These are phyloP conservation scores for Lapara coniferarum DNA, from an alignment of 2,888 invertebrate species.

Conservation along the genomic window DNA sequence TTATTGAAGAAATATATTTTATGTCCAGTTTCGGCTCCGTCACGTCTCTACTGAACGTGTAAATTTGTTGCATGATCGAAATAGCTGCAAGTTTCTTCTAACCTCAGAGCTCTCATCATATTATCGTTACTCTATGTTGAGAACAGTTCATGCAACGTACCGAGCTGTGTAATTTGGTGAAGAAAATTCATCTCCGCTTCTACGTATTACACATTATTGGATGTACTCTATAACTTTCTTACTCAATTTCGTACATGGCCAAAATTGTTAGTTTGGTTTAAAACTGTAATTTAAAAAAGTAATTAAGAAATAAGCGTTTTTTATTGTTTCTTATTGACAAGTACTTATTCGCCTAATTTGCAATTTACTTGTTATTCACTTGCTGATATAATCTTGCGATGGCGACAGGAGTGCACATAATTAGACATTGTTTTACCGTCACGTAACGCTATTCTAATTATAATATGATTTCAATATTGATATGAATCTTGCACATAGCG, in stretches of 20 bases:
- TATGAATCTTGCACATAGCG: constrained; percentile 11
- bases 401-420: constrained; percentile 9
- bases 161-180: constrained; percentile 7
- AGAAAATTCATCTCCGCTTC: not conserved
- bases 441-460: constrained; percentile 27
- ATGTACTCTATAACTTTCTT: constrained; percentile 6
- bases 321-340: too few species aligned
- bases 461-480: constrained; percentile 1
- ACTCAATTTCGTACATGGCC: not conserved
- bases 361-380: constrained; percentile 5
- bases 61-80: constrained; percentile 16
- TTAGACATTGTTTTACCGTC: constrained; percentile 26
- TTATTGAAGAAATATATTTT: constrained; percentile 49
- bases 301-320: too few species aligned
- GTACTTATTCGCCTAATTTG: not conserved
- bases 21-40: constrained; percentile 43
- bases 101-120: not conserved
- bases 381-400: constrained; percentile 15
- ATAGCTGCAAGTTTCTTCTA: constrained; percentile 4
- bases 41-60: constrained; percentile 33
- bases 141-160: constrained; percentile 13
- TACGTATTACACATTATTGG: not conserved
- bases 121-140: constrained; percentile 9
- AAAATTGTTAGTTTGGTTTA: not conserved
- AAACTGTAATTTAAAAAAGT: not conserved